Percentiles rank a stretch among this genome's conserved stretches.
phyloP scores from a whole-genome alignment of 2,797 vertebrate species.

The Catharus ustulatus region DNA sequence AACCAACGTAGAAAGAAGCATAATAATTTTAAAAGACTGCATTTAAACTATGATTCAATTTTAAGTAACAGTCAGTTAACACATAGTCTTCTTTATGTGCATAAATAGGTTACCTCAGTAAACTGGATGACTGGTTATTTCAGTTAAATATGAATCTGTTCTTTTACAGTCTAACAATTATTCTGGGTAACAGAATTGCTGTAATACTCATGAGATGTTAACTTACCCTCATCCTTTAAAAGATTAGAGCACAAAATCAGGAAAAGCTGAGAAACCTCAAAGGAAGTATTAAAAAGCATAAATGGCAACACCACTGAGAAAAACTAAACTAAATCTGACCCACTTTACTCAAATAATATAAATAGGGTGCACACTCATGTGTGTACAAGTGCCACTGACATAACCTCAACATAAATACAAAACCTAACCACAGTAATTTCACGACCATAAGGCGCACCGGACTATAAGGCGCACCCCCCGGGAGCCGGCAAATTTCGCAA shows the following conservation, averaged over 20 bases:
- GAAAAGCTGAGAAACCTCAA: background rate
- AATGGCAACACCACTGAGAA: background rate
- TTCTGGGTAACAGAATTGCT: background rate
- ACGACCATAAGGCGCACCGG: no score
- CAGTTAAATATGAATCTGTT: background rate
- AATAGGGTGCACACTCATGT: fast-evolving
- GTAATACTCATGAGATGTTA: background rate
- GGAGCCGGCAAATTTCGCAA: no score
- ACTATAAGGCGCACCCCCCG: no score
- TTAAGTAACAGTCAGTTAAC: background rate
- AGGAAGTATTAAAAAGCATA: background rate
- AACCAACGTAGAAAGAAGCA: background rate
- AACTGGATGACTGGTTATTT: background rate
- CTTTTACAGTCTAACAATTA: background rate
- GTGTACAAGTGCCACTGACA: background rate
- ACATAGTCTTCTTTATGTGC: background rate
- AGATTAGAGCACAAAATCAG: background rate
- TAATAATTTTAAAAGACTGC: background rate
- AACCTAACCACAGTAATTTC: background rate
- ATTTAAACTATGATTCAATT: background rate
- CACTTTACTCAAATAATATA: background rate
- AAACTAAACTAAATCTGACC: background rate
- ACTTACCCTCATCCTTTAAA: background rate
- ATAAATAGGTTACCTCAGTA: background rate
- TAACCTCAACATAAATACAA: background rate